These are phyloP conservation scores for Triplophysa siluroides DNA, from an alignment of 2,113 vertebrate species.

Conservation along the genomic window DNA sequence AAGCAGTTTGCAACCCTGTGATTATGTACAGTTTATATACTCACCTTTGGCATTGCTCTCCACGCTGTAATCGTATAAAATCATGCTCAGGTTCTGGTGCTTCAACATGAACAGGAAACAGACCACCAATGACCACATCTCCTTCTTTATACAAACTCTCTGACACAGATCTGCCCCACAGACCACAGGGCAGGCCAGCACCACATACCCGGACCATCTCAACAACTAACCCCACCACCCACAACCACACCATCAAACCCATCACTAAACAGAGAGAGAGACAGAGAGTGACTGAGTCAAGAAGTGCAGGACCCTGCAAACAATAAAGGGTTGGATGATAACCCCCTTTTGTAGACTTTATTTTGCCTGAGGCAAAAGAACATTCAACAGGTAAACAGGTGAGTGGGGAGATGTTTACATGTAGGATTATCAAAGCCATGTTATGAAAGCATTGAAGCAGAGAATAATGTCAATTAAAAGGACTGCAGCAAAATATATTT, in stretches of 20 bases:
- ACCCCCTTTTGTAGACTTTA: slow-evolving; percentile 54
- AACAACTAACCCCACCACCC: slow-evolving; percentile 46
- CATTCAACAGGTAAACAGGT: slow-evolving; percentile 15
- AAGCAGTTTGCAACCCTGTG: background rate
- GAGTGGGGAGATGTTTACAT: slow-evolving; percentile 34
- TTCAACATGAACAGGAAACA: slow-evolving; percentile 61
- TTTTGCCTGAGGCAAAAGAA: slow-evolving; percentile 50
- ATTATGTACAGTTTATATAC: slow-evolving; percentile 17
- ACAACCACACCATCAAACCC: slow-evolving; percentile 41
- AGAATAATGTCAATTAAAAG: too few species aligned
- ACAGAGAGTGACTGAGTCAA: background rate
- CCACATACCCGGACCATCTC: slow-evolving; percentile 27
- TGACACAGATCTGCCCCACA: slow-evolving; percentile 57
- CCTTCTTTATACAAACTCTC: slow-evolving; percentile 59
- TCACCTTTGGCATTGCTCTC: slow-evolving; percentile 50
- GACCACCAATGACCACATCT: slow-evolving; percentile 60
- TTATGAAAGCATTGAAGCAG: too few species aligned
- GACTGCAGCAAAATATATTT: too few species aligned
- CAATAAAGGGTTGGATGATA: slow-evolving; percentile 8
- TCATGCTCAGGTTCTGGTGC: slow-evolving; percentile 55
- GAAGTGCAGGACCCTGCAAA: slow-evolving; percentile 12
- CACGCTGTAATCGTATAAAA: slow-evolving; percentile 46
- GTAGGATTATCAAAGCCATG: too few species aligned
- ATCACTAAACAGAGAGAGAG: slow-evolving; percentile 24
- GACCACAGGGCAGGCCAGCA: slow-evolving; percentile 43